Evolutionary conservation across 2,888 invertebrate species (phyloP), one percentile per base, ranked within the genome.

Genomic region (Sphecodes monilicornis): DNA sequence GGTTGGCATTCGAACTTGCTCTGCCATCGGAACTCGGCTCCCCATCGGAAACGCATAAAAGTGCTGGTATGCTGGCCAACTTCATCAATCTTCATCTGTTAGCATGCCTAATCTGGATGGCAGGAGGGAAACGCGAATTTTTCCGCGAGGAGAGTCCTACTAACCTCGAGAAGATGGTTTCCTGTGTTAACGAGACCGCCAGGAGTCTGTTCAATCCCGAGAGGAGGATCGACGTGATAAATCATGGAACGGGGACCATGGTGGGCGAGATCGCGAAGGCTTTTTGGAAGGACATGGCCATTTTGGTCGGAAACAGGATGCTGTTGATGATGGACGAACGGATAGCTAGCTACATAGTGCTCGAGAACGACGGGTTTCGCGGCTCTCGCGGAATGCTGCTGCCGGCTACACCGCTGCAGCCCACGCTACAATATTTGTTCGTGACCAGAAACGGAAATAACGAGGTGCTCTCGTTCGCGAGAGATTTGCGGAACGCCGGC

Each of bases 361-460:
- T 85, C 74, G 83, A 81, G 50, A 18, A 60, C 26, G 43, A 54
- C 16, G 50, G 16, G 29, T 80, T 88, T 4, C 13, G 73, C 8
- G 6, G n/a, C 18, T 74, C 81, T 1, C 26, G 80, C 0, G 1
- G 8, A 3, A 43, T n/a, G 1, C 72, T 80, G 39, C 1, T 83
- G 0, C 22, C n/a, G 4, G 29, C 72, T 3, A 29, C 18, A 39
- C 32, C 13, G 0, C 5, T 5, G 50, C 54, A 80, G 4, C 57
- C 66, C 36, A 68, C 64, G 32, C 22, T 39, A 57, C 64, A 80
- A 22, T 88, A 78, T 69, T 72, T 84, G 74, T 77, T 87, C 74
- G 80, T 87, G 50, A 84, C 78, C 1, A 73, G 32, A 22, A 66
- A 57, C 22, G 13, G 1, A 1, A 29, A 18, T 6, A 29, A 41